phyloP scores from a whole-genome alignment of 1,140 invertebrate species.

The Mya arenaria region DNA sequence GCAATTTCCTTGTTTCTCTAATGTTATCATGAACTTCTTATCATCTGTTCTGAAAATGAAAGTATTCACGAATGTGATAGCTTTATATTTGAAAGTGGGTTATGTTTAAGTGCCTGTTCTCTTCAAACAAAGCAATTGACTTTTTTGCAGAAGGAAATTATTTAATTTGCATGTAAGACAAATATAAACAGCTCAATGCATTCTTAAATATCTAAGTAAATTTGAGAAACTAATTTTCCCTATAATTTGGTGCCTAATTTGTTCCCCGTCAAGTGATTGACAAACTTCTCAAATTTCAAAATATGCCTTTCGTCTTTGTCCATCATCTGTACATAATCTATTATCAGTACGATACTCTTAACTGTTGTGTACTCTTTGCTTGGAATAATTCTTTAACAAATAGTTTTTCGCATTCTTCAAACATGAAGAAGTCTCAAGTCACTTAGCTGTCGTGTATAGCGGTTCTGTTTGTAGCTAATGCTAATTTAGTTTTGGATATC shows the following conservation, averaged over 20 bases:
- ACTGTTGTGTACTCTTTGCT: slow-evolving; percentile 43
- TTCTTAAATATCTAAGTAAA: slow-evolving; percentile 36
- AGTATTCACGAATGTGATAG: no score
- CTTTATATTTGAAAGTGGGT: neutral
- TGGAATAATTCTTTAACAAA: slow-evolving; percentile 44
- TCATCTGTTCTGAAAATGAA: no score
- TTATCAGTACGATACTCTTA: slow-evolving; percentile 41
- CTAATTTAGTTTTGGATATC: no score
- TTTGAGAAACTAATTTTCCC: slow-evolving; percentile 41
- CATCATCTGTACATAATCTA: slow-evolving; percentile 41
- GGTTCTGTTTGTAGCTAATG: no score
- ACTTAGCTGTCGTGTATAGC: no score
- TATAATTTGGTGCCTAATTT: slow-evolving; percentile 31
- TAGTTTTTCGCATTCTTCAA: slow-evolving; percentile 48
- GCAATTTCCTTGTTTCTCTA: no score
- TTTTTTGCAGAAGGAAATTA: neutral
- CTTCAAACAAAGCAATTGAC: neutral
- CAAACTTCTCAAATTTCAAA: slow-evolving; percentile 45
- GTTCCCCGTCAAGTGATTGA: neutral
- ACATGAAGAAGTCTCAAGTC: slow-evolving; percentile 41
- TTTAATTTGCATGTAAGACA: neutral
- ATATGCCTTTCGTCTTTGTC: slow-evolving; percentile 42
- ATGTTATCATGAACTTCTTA: no score
- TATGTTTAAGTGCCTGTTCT: neutral
- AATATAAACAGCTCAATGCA: slow-evolving; percentile 31